Percentiles rank a stretch among this genome's conserved stretches.
Evolutionary conservation across 2,797 vertebrate species (phyloP).

Genomic region (Denticeps clupeoides): DNA sequence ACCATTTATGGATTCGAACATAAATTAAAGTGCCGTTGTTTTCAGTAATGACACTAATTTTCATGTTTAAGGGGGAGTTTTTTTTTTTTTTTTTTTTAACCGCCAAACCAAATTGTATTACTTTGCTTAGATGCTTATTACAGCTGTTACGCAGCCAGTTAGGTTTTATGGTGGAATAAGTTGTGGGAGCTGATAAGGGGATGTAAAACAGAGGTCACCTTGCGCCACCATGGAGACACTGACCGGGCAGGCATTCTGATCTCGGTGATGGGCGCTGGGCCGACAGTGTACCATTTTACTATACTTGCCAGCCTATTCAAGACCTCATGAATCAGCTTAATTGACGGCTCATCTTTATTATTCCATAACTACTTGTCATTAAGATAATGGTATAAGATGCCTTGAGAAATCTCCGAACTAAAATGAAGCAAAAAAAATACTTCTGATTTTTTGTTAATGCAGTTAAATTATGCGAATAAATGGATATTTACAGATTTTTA

Average conservation of each 20-base stretch:
- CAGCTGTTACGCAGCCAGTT: conserved; percentile 5
- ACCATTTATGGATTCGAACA: conserved; percentile 45
- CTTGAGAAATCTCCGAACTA: too few species aligned
- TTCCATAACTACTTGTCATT: too few species aligned
- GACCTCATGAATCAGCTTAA: too few species aligned
- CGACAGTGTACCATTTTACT: background rate
- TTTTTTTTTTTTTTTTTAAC: conserved; percentile 8
- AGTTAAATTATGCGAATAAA: too few species aligned
- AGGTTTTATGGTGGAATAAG: conserved; percentile 2
- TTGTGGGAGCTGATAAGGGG: conserved; percentile 20
- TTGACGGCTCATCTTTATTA: too few species aligned
- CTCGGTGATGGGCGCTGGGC: conserved; percentile 28
- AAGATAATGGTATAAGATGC: too few species aligned
- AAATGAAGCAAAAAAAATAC: too few species aligned
- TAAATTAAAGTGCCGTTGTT: conserved; percentile 39
- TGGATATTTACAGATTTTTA: too few species aligned
- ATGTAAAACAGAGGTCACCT: conserved; percentile 39
- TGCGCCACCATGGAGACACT: conserved; percentile 25
- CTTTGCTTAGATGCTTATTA: conserved; percentile 23
- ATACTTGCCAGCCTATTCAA: too few species aligned
- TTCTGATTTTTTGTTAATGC: too few species aligned
- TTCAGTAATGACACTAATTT: conserved; percentile 37
- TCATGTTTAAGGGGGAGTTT: conserved; percentile 13
- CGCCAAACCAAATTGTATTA: conserved; percentile 24
- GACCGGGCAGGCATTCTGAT: conserved; percentile 41